Evolutionary conservation across 2,797 vertebrate species (phyloP), one percentile per base, ranked within the genome.

Genomic region (Siniperca undulata): DNA sequence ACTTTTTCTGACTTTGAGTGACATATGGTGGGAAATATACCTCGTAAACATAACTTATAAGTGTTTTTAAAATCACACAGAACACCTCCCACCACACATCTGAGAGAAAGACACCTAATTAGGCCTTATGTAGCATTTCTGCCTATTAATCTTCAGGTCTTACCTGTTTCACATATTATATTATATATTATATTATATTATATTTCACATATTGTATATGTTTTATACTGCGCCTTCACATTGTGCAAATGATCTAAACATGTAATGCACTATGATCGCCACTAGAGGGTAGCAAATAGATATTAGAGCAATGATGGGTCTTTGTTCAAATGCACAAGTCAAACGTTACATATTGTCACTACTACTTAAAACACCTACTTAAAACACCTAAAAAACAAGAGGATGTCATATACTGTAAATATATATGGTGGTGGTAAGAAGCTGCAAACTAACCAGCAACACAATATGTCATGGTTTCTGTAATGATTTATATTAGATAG

Each of bases 201-300:
- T n/a, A n/a, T n/a, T n/a, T n/a, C n/a, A n/a, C n/a, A n/a, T n/a
- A 48, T 9, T 48, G 7, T 24, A 1, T 27, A 8, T 22, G 24
- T 53, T 70, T 69, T 20, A 36, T 27, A 24, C 2, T 6, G 11
- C 1, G 0, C 1, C 9, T 22, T 40, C 12, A 44, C 24, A 52
- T 12, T 55, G 14, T 44, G 7, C 4, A 0, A 24, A 30, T 4
- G 0, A 55, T 59, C 12, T 34, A 22, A 64, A 55, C 1, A 19
- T 78, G 36, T 58, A 46, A 81, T 86, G 20, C 2, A 52, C 24
- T 0, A n/a, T 12, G 0, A 56, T 61, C 6, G n/a, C 70, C 91
- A 85, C 80, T 77, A 86, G 91, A 85, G 74, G 80, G 77, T 0
- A 89, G 88, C 86, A 93, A 66, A 91, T 61, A 70, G 1, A 46